Evolutionary conservation across 2,888 invertebrate species (phyloP).

Genomic region (Brachycybe producta): DNA sequence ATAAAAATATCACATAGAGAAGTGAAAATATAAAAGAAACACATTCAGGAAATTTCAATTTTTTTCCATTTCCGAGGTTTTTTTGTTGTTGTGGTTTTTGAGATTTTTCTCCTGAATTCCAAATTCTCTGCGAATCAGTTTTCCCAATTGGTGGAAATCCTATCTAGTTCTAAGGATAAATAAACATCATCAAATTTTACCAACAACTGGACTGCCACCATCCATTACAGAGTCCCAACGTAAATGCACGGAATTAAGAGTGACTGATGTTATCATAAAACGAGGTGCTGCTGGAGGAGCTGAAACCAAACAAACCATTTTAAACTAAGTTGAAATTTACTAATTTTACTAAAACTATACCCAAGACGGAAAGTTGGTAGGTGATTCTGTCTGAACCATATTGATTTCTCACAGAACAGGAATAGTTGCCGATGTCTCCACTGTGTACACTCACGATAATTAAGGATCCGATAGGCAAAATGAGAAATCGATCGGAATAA

Average conservation of each 20-base stretch:
- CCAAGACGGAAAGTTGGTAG: slow-evolving; percentile 73
- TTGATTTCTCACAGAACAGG: slow-evolving; percentile 81
- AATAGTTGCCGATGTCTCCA: slow-evolving; percentile 84
- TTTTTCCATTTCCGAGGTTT: too few relatives aligned
- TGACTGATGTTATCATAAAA: not conserved
- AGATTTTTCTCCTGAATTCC: too few relatives aligned
- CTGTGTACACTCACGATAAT: slow-evolving; percentile 76
- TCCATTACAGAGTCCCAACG: not conserved
- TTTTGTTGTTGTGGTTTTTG: too few relatives aligned
- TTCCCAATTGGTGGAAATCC: too few relatives aligned
- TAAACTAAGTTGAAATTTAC: not conserved
- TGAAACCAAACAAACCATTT: not conserved
- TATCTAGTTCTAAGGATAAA: too few relatives aligned
- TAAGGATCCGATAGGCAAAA: slow-evolving; percentile 80
- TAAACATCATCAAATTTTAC: too few relatives aligned
- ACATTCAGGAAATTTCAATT: too few relatives aligned
- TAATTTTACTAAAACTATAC: slow-evolving; percentile 34
- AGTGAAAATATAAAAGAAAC: too few relatives aligned
- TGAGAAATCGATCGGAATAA: slow-evolving; percentile 59
- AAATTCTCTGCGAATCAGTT: too few relatives aligned
- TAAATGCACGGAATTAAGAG: not conserved
- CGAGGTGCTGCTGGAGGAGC: not conserved
- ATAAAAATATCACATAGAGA: too few relatives aligned
- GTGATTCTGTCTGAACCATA: slow-evolving; percentile 89
- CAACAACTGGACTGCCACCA: slow-evolving; percentile 9